Base-by-base conservation (phyloP, 1,140 invertebrate genomes). In the Dolichoris vasculosae region DNA sequence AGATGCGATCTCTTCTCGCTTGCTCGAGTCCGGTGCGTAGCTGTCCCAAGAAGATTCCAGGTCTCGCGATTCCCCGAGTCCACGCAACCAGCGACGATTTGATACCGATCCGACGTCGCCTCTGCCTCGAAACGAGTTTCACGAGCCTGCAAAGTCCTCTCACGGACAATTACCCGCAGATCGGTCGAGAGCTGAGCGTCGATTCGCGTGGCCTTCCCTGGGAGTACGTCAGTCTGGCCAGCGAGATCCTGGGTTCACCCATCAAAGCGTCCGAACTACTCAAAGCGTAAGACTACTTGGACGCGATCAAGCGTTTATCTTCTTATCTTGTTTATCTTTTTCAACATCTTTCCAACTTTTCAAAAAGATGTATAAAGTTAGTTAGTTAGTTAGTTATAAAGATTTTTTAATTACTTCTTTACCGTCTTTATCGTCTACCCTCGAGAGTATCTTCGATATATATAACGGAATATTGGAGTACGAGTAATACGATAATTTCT, bases 61-160 rank as follows among this genome's bases (percentile, higher is more conserved):
- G 48, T 13, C 67, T 83, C 0, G n/a, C 80, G 4, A 2, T 67
- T 13, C 80, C 63, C 0, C 43, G 77, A 0, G 13, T 43, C 35
- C 85, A 91, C 89, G 67, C 88, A 85, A 75, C 85, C 87, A 75
- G 86, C 91, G 83, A 92, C 92, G 85, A 91, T 91, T 84, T 93
- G 92, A 75, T 95, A 92, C 83, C 94, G 93, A 77, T 95, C 93
- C 17, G 76, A 85, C 95, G 94, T 85, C 94, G 94, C 82, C 91
- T 96, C 23, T 96, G 95, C 87, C 91, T 97, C 79, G 96, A 97
- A 91, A 97, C 96, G 1, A 96, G 96, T 88, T 97, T 97, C 91
- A 96, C 96, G 6, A 96, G 95, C 77, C 90, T 95, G 9, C 94
- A 95, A 83, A 94, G 94, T 87, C 94, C 95, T 0, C 88, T 87